These are phyloP conservation scores for Mya arenaria DNA, from an alignment of 1,140 invertebrate species.

Conservation along the genomic window DNA sequence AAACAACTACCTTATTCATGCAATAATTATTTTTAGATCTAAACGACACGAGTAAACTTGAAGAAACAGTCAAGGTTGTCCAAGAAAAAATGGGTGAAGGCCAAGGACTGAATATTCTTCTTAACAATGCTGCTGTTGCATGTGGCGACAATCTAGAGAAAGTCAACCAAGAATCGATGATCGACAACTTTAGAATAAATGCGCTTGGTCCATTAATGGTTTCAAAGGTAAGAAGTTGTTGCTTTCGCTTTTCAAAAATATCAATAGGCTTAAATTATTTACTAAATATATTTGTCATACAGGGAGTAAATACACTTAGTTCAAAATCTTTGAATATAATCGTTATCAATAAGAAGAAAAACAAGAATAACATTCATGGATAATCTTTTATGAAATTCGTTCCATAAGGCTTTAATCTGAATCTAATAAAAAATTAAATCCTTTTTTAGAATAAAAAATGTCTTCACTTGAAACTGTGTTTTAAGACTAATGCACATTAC, in stretches of 20 bases:
- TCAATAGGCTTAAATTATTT: neutral
- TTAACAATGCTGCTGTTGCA: neutral
- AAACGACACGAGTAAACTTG: neutral
- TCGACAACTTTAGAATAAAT: neutral
- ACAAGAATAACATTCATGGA: neutral
- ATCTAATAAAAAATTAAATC: neutral
- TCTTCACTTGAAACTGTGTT: neutral
- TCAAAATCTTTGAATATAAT: neutral
- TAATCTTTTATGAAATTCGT: too few relatives aligned
- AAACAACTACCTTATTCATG: too few relatives aligned
- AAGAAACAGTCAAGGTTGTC: neutral
- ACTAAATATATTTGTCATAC: neutral
- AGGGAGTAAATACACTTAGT: neutral
- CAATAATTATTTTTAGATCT: neutral
- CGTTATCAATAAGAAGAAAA: neutral
- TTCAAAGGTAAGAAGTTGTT: neutral
- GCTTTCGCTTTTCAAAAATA: neutral
- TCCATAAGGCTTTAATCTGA: too few relatives aligned
- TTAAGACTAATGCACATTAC: neutral
- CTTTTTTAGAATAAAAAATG: neutral
- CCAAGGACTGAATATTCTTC: neutral
- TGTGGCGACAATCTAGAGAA: neutral
- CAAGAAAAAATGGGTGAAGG: neutral
- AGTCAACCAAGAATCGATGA: neutral
- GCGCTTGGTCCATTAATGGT: neutral